phyloP scores from a whole-genome alignment of 1,140 invertebrate species.

The Drosophila nigromelanica region DNA sequence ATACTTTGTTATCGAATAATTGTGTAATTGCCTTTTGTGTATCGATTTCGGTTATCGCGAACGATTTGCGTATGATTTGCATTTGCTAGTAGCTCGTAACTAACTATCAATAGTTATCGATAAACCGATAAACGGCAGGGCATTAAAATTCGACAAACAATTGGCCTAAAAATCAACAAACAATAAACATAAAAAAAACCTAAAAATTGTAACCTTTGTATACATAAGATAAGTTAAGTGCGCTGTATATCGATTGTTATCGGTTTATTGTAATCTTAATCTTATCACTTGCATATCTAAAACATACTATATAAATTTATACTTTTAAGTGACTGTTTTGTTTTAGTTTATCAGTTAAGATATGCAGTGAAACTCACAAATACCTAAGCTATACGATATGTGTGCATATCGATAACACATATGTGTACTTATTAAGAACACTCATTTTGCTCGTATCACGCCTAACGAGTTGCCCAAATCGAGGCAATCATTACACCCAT shows the following conservation, averaged over 20 bases:
- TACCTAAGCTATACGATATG: neutral
- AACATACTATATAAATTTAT: slow-evolving; percentile 19
- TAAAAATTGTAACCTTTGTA: slow-evolving; percentile 19
- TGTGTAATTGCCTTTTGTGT: slow-evolving; percentile 72
- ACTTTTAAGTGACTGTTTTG: slow-evolving; percentile 37
- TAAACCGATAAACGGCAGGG: slow-evolving; percentile 62
- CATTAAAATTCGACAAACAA: slow-evolving; percentile 54
- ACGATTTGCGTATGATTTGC: slow-evolving; percentile 69
- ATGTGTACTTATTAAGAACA: slow-evolving; percentile 35
- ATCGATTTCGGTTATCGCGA: slow-evolving; percentile 37
- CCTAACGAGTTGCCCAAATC: slow-evolving; percentile 48
- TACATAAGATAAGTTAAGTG: slow-evolving; percentile 40
- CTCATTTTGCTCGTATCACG: slow-evolving; percentile 18
- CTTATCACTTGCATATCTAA: slow-evolving; percentile 39
- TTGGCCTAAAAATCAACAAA: slow-evolving; percentile 36
- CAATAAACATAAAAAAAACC: slow-evolving; percentile 2
- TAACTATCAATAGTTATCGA: slow-evolving; percentile 65
- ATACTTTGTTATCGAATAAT: slow-evolving; percentile 45
- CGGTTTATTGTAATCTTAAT: slow-evolving; percentile 56
- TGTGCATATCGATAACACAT: slow-evolving; percentile 38
- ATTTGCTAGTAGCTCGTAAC: slow-evolving; percentile 64
- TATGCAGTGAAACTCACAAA: slow-evolving; percentile 65
- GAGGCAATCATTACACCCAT: slow-evolving; percentile 67
- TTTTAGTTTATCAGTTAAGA: slow-evolving; percentile 37
- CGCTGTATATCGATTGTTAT: slow-evolving; percentile 53